Evolutionary conservation across 2,888 invertebrate genomes (phyloP).

Genomic region (Deilephila porcellus): DNA sequence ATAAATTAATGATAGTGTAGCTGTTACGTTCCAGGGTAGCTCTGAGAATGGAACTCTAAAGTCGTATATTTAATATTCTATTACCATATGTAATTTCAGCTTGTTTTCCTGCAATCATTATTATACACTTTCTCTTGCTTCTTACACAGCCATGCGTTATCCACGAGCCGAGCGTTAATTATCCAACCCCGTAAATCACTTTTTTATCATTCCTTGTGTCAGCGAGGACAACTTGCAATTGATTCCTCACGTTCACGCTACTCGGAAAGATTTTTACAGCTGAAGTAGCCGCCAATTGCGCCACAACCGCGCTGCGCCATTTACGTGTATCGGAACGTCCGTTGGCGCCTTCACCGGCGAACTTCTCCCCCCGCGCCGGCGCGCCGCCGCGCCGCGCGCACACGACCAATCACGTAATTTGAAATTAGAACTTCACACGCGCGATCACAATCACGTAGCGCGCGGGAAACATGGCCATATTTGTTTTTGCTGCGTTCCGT

Average conservation of each 20-base stretch:
- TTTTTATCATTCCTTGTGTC: conserved; percentile 53
- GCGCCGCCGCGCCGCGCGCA: conserved; percentile 31
- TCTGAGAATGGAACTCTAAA: too few species aligned
- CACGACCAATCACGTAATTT: conserved; percentile 70
- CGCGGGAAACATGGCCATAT: conserved; percentile 57
- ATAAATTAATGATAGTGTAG: too few species aligned
- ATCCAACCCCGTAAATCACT: conserved; percentile 57
- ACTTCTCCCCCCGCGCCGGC: conserved; percentile 50
- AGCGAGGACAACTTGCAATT: conserved; percentile 55
- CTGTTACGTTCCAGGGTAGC: too few species aligned
- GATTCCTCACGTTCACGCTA: conserved; percentile 60
- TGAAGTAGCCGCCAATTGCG: conserved; percentile 47
- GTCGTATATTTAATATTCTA: too few species aligned
- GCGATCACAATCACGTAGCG: conserved; percentile 59
- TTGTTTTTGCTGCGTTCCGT: conserved; percentile 49
- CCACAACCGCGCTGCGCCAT: conserved; percentile 58
- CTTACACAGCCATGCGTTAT: conserved; percentile 7
- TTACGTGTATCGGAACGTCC: conserved; percentile 57
- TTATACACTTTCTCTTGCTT: neutral
- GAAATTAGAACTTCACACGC: conserved; percentile 71
- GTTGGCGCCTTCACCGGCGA: conserved; percentile 58
- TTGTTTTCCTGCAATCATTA: neutral
- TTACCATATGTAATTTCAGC: neutral
- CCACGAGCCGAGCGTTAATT: conserved; percentile 55
- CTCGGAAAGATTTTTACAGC: conserved; percentile 51